phyloP scores from a whole-genome alignment of 2,888 invertebrate species.

The Acrocera orbiculus region DNA sequence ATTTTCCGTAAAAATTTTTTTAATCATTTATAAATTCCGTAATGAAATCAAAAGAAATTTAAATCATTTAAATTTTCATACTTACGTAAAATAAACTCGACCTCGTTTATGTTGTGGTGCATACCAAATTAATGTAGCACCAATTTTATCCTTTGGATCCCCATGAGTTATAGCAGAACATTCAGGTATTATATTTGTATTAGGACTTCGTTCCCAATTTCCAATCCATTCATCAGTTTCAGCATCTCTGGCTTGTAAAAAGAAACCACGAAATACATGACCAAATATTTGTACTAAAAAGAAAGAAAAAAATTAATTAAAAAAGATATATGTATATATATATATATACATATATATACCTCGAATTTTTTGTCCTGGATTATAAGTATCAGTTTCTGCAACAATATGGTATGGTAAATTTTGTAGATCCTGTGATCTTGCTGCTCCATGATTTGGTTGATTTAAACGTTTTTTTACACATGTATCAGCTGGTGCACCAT shows the following conservation, averaged over 20 bases:
- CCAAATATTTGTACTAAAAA: constrained; percentile 22
- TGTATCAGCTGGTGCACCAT: constrained; percentile 63
- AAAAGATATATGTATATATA: background rate
- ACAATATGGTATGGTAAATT: constrained; percentile 49
- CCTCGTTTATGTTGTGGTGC: constrained; percentile 49
- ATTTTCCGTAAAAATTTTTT: no score
- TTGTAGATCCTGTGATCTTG: constrained; percentile 43
- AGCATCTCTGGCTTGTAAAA: constrained; percentile 60
- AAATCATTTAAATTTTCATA: constrained; percentile 16
- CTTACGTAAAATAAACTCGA: constrained; percentile 68
- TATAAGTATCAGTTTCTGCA: constrained; percentile 45
- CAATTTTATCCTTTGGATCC: constrained; percentile 53
- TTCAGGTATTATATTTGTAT: constrained; percentile 59
- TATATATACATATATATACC: constrained; percentile 30
- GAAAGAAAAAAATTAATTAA: no score
- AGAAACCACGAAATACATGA: constrained; percentile 59
- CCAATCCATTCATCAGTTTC: constrained; percentile 59
- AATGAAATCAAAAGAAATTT: no score
- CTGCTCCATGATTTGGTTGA: constrained; percentile 57
- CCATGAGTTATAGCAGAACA: constrained; percentile 65
- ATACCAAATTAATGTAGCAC: constrained; percentile 56
- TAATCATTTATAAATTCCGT: no score
- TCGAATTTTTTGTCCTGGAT: constrained; percentile 50
- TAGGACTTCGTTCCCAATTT: constrained; percentile 50
- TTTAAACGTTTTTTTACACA: constrained; percentile 62